Evolutionary conservation across 2,888 invertebrate species (phyloP), one percentile per base, ranked within the genome.

Genomic region (Drosophila algonquin): DNA sequence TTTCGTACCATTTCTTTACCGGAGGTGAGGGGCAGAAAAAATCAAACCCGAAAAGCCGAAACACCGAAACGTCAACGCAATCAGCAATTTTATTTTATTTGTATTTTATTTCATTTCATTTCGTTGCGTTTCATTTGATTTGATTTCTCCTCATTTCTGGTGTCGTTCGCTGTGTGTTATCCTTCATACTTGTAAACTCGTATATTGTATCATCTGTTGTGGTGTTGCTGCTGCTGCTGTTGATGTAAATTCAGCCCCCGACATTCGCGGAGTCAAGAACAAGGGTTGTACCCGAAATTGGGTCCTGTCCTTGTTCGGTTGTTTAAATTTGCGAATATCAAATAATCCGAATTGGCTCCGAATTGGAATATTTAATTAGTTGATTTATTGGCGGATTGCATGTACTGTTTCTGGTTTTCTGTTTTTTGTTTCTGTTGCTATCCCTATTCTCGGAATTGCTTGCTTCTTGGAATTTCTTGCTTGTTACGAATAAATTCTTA

Each of bases 301-400:
- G 62, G 48, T 60, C 58, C 64, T 58, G 51, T 60, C 61, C 67
- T 58, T 51, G 24, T 50, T 55, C 60, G 52, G 62, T 52, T 72
- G 73, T 73, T 84, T 81, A 76, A 79, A 76, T 81, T 76, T 84
- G 62, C 67, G 73, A 81, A 80, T 80, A 82, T 73, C 81, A 83
- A 81, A 82, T 76, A 72, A 54, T 61, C 24, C 24, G 24, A 5
- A 24, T 24, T 40, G 44, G 59, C 74, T 51, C 70, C 64, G 75
- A 85, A 77, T 73, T 59, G 59, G 88, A 73, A 87, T 87, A 85
- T 79, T 73, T 82, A 82, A 82, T 82, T 87, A 79, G 82, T 75
- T 73, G 62, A 80, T 73, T 73, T 68, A 68, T 80, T 73, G 80
- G 57, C 54, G 60, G 73, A 81, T 62, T 51, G 73, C 70, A 65